phyloP scores from a whole-genome alignment of 2,888 invertebrate genomes.

The Heterodera filipjevi region DNA sequence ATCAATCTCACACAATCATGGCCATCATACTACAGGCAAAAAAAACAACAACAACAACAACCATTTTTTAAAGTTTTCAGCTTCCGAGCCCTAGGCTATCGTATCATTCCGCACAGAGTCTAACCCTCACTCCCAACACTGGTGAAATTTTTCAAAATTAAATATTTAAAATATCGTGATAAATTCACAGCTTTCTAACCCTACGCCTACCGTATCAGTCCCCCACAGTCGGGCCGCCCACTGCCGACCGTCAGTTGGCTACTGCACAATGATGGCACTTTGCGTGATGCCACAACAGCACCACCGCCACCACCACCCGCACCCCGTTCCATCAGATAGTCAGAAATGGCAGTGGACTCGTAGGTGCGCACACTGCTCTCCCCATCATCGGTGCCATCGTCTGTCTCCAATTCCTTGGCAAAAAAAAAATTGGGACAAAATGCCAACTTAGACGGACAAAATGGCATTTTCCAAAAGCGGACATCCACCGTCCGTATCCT shows the following conservation, averaged over 20 bases:
- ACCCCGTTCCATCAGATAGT: not conserved
- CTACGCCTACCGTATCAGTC: slow-evolving; percentile 11
- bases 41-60: too few species aligned
- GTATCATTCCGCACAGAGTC: too few species aligned
- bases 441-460: not conserved
- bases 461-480: too few species aligned
- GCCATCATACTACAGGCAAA: too few species aligned
- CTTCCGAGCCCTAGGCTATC: too few species aligned
- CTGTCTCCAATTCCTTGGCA: slow-evolving; percentile 59
- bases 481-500: too few species aligned
- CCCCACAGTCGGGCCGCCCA: slow-evolving; percentile 2
- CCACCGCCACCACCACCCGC: not conserved
- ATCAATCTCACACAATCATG: too few species aligned
- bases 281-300: not conserved
- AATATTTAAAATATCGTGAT: too few species aligned
- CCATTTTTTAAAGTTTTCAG: too few species aligned
- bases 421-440: not conserved
- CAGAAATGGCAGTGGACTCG: slow-evolving; percentile 13
- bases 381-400: slow-evolving; percentile 51
- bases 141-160: too few species aligned
- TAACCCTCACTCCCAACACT: too few species aligned
- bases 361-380: slow-evolving; percentile 16
- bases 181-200: too few species aligned
- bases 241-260: slow-evolving; percentile 46
- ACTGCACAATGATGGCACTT: slow-evolving; percentile 58